phyloP scores from a whole-genome alignment of 2,113 vertebrate genomes.

The Anhinga rufa region DNA sequence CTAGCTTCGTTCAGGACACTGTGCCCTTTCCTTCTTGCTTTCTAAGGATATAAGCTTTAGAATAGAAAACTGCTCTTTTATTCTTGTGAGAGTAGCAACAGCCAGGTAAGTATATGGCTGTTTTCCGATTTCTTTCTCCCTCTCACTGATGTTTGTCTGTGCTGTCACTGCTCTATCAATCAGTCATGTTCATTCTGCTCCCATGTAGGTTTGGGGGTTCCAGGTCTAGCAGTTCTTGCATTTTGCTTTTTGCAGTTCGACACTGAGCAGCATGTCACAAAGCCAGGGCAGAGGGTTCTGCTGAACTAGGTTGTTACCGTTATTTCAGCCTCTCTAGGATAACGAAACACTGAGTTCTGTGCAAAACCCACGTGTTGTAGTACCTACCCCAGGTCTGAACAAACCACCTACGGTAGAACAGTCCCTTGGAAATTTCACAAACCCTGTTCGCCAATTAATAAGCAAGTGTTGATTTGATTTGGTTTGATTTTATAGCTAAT shows the following conservation, averaged over 20 bases:
- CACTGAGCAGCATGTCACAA: conserved; percentile 19
- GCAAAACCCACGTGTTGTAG: background rate
- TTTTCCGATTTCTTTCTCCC: conserved; percentile 47
- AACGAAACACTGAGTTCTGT: background rate
- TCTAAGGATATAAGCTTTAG: background rate
- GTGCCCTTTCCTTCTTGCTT: background rate
- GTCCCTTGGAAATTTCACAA: background rate
- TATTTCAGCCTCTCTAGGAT: background rate
- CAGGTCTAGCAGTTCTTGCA: conserved; percentile 47
- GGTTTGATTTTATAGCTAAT: background rate
- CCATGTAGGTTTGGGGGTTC: conserved; percentile 44
- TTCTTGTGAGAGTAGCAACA: conserved; percentile 55
- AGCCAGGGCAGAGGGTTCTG: conserved; percentile 2
- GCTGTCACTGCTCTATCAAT: conserved; percentile 66
- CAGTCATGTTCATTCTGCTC: conserved; percentile 51
- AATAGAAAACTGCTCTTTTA: background rate
- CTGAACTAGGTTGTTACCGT: background rate
- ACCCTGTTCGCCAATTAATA: background rate
- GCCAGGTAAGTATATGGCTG: conserved; percentile 65
- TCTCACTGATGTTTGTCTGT: conserved; percentile 56
- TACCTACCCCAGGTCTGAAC: background rate
- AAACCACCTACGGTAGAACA: background rate
- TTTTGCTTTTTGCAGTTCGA: conserved; percentile 45
- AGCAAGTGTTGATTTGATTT: background rate
- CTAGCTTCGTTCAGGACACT: background rate